A percentile compares a stretch with the other conserved stretches of the same genome.
phyloP scores from a whole-genome alignment of 2,797 vertebrate genomes.

The Tadarida brasiliensis region DNA sequence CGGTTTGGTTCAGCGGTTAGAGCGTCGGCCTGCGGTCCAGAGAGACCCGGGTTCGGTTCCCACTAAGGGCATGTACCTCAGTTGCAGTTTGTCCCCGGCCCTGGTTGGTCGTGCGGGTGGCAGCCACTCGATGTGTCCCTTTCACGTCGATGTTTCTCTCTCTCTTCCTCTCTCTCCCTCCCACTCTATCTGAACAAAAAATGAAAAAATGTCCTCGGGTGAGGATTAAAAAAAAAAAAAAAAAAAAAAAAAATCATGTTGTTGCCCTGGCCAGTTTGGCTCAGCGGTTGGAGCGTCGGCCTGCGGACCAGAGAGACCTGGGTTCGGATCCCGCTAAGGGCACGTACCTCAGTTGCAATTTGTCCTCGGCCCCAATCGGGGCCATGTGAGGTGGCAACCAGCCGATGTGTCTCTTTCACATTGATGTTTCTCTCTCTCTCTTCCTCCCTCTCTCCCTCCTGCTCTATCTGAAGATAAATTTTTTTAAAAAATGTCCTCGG shows the following conservation, averaged over 20 bases:
- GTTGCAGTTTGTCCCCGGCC: background rate
- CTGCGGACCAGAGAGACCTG: no score
- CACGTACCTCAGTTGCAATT: no score
- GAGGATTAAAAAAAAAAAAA: background rate
- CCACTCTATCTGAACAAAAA: background rate
- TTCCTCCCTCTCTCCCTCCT: background rate
- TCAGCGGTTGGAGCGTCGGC: no score
- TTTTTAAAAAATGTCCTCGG: background rate
- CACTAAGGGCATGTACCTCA: background rate
- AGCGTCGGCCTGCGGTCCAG: no score
- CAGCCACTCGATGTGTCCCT: background rate
- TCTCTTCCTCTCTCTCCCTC: background rate
- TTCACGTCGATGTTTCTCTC: background rate
- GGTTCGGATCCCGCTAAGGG: no score
- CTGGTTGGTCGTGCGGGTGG: background rate
- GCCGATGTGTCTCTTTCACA: background rate
- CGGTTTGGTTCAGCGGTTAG: background rate
- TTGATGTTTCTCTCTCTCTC: no score
- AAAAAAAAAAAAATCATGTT: constrained; percentile 51
- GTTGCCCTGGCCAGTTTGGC: no score
- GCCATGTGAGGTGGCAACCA: no score
- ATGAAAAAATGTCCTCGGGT: no score
- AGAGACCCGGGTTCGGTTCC: background rate
- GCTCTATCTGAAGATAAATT: background rate
- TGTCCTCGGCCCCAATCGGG: no score